These are phyloP conservation scores for Lepidiolamprologus cunningtoni DNA, from an alignment of 2,113 vertebrate species.

Conservation along the genomic window DNA sequence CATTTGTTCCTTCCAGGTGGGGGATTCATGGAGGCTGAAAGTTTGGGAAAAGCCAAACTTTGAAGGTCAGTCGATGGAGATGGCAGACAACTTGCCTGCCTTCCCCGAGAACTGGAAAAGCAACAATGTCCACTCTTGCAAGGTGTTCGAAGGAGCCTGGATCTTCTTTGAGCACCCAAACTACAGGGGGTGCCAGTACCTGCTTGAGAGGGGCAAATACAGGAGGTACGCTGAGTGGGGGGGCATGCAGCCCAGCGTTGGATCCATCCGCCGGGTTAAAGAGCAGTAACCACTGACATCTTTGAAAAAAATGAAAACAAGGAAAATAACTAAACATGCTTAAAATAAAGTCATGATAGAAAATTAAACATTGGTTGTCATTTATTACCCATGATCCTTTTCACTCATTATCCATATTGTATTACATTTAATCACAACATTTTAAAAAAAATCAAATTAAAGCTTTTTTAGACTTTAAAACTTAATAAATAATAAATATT, in stretches of 20 bases:
- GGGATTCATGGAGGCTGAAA: constrained; percentile 14
- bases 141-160: constrained; percentile 46
- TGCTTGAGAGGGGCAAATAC: constrained; percentile 56
- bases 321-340: background rate
- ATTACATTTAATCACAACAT: background rate
- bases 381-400: background rate
- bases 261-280: background rate
- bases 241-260: background rate
- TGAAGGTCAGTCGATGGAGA: constrained; percentile 29
- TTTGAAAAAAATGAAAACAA: background rate
- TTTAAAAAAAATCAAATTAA: background rate
- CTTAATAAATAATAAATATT: background rate
- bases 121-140: constrained; percentile 32
- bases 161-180: constrained; percentile 49
- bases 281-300: background rate
- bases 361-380: background rate
- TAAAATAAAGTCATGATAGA: background rate
- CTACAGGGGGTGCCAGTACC: constrained; percentile 40
- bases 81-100: constrained; percentile 34
- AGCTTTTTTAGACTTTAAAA: background rate
- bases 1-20: background rate
- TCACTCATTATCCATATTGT: background rate
- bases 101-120: constrained; percentile 30
- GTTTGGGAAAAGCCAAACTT: constrained; percentile 36
- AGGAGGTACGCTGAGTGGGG: constrained; percentile 33